A percentile compares a stretch with the other conserved stretches of the same genome.
These are phyloP conservation scores for Ochotona curzoniae DNA, from an alignment of 2,113 vertebrate genomes.

Conservation along the genomic window DNA sequence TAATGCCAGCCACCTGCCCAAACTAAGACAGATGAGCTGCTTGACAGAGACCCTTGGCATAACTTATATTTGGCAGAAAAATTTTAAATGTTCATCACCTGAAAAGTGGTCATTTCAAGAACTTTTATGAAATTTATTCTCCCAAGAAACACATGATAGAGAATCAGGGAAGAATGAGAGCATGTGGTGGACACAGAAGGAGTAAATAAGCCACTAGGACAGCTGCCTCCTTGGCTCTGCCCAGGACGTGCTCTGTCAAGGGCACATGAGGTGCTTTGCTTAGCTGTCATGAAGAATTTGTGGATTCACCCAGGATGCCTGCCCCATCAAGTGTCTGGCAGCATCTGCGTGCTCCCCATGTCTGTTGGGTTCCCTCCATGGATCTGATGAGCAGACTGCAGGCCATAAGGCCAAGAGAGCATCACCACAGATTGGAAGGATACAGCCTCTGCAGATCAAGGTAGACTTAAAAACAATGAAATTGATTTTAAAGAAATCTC, in stretches of 20 bases:
- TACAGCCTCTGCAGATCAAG: constrained; percentile 4
- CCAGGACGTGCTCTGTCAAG: not conserved
- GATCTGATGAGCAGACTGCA: constrained; percentile 72
- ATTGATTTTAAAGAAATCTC: not conserved
- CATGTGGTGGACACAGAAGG: constrained; percentile 1
- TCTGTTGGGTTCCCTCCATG: not conserved
- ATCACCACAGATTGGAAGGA: constrained; percentile 50
- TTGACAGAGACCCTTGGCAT: not conserved
- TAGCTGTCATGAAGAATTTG: constrained; percentile 76
- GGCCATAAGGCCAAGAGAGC: constrained; percentile 45
- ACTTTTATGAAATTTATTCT: not conserved
- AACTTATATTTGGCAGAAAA: not conserved
- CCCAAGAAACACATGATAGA: not conserved
- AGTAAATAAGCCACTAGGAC: constrained; percentile 55
- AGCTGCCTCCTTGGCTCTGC: constrained; percentile 62
- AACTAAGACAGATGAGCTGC: not conserved
- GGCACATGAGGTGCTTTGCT: constrained; percentile 51
- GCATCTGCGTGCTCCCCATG: constrained; percentile 38
- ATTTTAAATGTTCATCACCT: not conserved
- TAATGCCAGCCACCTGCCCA: not conserved
- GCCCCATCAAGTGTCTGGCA: constrained; percentile 7
- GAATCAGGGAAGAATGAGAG: not conserved
- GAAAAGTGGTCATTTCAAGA: not conserved
- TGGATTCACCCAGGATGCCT: constrained; percentile 61
- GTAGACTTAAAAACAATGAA: not conserved